These are phyloP conservation scores for Denticeps clupeoides DNA, from an alignment of 2,797 vertebrate genomes.

Conservation along the genomic window DNA sequence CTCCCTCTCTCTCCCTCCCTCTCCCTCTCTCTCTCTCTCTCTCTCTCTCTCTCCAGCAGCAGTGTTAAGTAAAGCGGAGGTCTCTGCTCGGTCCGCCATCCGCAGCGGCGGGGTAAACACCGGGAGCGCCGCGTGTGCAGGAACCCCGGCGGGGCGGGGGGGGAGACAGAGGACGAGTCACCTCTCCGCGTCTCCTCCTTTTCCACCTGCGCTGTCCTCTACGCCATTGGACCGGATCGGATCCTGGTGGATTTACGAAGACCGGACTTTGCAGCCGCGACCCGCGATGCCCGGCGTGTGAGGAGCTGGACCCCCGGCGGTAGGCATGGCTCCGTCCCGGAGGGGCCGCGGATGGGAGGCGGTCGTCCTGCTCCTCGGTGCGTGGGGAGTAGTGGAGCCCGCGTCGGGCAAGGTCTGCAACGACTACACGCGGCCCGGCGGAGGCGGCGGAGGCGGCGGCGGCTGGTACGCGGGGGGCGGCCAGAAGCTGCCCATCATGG, in stretches of 20 bases:
- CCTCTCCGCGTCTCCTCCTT: conserved; percentile 35
- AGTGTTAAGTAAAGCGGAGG: too few species aligned
- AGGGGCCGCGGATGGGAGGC: conserved; percentile 59
- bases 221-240: background rate
- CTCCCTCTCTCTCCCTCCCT: too few species aligned
- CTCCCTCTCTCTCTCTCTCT: too few species aligned
- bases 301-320: conserved; percentile 45
- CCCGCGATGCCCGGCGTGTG: conserved; percentile 51
- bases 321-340: conserved; percentile 66
- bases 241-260: conserved; percentile 17
- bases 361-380: conserved; percentile 57
- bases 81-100: too few species aligned
- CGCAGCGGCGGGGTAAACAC: too few species aligned
- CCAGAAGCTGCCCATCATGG: conserved; percentile 69
- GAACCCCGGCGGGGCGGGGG: conserved; percentile 40
- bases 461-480: conserved; percentile 60
- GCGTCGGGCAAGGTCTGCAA: conserved; percentile 62
- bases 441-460: conserved; percentile 67
- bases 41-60: too few species aligned
- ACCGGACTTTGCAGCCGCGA: conserved; percentile 40
- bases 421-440: conserved; percentile 62
- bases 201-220: background rate
- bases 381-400: conserved; percentile 45
- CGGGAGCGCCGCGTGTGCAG: conserved; percentile 18
- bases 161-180: conserved; percentile 9